Evolutionary conservation across 2,888 invertebrate species (phyloP).

Genomic region (Scelioninae gen. 1): DNA sequence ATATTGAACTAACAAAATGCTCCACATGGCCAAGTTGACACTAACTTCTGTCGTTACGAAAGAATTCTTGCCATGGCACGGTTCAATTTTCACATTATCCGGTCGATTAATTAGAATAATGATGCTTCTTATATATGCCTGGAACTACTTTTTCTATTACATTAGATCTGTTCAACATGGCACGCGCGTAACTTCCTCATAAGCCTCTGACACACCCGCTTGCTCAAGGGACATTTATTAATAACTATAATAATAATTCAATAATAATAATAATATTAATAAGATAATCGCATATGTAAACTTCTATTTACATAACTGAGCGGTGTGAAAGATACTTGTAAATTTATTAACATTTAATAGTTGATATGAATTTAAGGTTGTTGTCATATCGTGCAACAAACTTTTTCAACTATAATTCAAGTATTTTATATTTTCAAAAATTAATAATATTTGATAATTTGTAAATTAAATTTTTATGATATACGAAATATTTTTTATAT

Average conservation of each 20-base stretch:
- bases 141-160: slow-evolving; percentile 77
- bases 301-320: slow-evolving; percentile 31
- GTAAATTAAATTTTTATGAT: too few species aligned
- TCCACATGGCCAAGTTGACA: slow-evolving; percentile 84
- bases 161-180: slow-evolving; percentile 78
- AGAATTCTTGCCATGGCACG: slow-evolving; percentile 62
- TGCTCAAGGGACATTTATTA: slow-evolving; percentile 82
- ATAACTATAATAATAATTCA: slow-evolving; percentile 75
- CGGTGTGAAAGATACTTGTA: slow-evolving; percentile 38
- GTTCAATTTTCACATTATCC: slow-evolving; percentile 22
- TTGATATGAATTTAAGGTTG: slow-evolving; percentile 16
- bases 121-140: slow-evolving; percentile 81
- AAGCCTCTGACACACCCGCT: slow-evolving; percentile 82
- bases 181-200: slow-evolving; percentile 81
- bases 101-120: slow-evolving; percentile 61
- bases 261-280: slow-evolving; percentile 59
- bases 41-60: too few species aligned
- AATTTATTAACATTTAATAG: slow-evolving; percentile 50
- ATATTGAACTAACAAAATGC: slow-evolving; percentile 83
- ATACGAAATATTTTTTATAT: too few species aligned
- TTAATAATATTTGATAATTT: too few species aligned
- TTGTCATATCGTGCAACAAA: too few species aligned
- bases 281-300: slow-evolving; percentile 70
- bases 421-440: too few species aligned
- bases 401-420: slow-evolving; percentile 4